Percentiles rank a stretch among this genome's conserved stretches.
Conservation (phyloP, 2,113 vertebrate genomes). For the Arothron firmamentum region DNA sequence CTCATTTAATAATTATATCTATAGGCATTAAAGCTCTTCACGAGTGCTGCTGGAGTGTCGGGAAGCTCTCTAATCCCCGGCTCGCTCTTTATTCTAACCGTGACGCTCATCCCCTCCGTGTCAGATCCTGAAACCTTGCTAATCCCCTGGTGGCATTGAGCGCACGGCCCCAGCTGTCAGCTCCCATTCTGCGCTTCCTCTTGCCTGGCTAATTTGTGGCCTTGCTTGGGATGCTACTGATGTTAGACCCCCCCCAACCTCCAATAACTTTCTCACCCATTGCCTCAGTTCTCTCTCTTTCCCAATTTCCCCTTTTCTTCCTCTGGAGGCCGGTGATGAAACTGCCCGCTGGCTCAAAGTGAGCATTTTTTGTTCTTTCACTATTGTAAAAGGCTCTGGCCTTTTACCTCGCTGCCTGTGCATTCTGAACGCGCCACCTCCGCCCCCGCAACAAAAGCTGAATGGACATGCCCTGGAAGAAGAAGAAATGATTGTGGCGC, state of each 20-base stretch:
- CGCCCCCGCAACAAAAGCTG: slow-evolving; percentile 34
- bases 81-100: slow-evolving; percentile 65
- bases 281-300: slow-evolving; percentile 10
- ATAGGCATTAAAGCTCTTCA: slow-evolving; percentile 56
- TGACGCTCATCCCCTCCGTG: slow-evolving; percentile 67
- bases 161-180: slow-evolving; percentile 55
- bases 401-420: slow-evolving; percentile 24
- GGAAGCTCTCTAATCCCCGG: slow-evolving; percentile 62
- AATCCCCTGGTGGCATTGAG: slow-evolving; percentile 64
- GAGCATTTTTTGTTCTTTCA: slow-evolving; percentile 55
- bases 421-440: slow-evolving; percentile 45
- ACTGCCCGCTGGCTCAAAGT: slow-evolving; percentile 44
- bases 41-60: slow-evolving; percentile 66
- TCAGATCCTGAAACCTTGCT: slow-evolving; percentile 59
- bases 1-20: slow-evolving; percentile 66
- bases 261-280: slow-evolving; percentile 23
- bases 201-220: slow-evolving; percentile 62
- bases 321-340: slow-evolving; percentile 44
- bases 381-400: slow-evolving; percentile 46
- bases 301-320: slow-evolving; percentile 10
- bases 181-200: slow-evolving; percentile 54
- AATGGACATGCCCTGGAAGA: slow-evolving; percentile 41
- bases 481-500: slow-evolving; percentile 48
- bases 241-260: slow-evolving; percentile 51
- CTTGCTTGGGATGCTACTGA: slow-evolving; percentile 66